Percentiles rank a stretch among this genome's conserved stretches.
Evolutionary conservation across 2,888 invertebrate genomes (phyloP).

Genomic region (Stictocephala bisonia): DNA sequence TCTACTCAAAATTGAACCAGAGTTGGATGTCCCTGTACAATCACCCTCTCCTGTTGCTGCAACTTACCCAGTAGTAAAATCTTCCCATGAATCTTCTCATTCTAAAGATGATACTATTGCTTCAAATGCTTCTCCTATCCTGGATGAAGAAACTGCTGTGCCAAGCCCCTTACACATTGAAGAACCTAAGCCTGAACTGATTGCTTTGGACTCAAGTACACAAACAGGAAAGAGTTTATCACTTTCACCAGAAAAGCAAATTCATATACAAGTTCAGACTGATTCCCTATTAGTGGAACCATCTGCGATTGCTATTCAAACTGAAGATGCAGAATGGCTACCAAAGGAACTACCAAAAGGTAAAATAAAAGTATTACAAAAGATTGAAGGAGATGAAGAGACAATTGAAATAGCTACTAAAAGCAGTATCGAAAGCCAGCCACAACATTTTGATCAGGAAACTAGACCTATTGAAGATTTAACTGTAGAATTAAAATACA

Average conservation of each 20-base stretch:
- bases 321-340: constrained; percentile 30
- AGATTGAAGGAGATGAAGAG: constrained; percentile 73
- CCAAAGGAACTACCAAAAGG: constrained; percentile 57
- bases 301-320: constrained; percentile 45
- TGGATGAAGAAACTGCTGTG: constrained; percentile 71
- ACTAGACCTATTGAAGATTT: constrained; percentile 67
- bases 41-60: constrained; percentile 42
- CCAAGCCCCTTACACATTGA: constrained; percentile 51
- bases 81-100: constrained; percentile 29
- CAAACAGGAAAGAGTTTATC: constrained; percentile 71
- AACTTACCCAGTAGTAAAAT: constrained; percentile 40
- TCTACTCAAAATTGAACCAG: constrained; percentile 46
- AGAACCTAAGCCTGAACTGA: constrained; percentile 66
- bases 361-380: constrained; percentile 74
- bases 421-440: constrained; percentile 59
- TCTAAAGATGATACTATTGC: constrained; percentile 74
- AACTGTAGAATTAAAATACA: constrained; percentile 79
- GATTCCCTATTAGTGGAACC: constrained; percentile 52
- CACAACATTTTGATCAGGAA: background rate
- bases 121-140: constrained; percentile 73
- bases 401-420: constrained; percentile 79
- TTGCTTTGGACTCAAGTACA: constrained; percentile 68
- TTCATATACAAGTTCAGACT: constrained; percentile 54
- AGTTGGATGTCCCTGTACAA: constrained; percentile 31
- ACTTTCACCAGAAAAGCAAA: constrained; percentile 41